Conservation (phyloP, 2,888 invertebrate genomes). For the Drosophila demipolita region DNA sequence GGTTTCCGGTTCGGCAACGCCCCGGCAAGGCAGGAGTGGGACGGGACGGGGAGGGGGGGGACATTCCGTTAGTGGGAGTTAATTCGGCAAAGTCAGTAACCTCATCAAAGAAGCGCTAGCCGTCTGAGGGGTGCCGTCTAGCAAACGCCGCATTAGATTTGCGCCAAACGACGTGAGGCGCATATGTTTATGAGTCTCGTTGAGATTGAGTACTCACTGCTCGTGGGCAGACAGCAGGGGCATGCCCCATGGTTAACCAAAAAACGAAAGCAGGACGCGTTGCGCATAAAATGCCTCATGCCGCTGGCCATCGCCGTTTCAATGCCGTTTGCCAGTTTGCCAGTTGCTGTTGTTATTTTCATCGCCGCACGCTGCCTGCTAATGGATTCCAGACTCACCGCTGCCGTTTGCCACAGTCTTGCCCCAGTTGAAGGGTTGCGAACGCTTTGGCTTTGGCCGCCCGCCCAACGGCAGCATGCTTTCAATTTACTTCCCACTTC, state of each 20-base stretch:
- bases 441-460: constrained; percentile 44
- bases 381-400: constrained; percentile 72
- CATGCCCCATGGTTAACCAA: constrained; percentile 83
- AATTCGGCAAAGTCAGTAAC: constrained; percentile 81
- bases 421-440: constrained; percentile 71
- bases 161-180: constrained; percentile 84
- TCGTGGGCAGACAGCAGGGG: constrained; percentile 49
- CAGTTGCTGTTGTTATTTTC: constrained; percentile 16
- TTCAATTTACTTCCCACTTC: constrained; percentile 77
- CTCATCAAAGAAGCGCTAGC: constrained; percentile 78
- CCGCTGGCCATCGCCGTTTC: constrained; percentile 27
- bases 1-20: constrained; percentile 81
- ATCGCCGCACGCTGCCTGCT: constrained; percentile 71
- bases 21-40: constrained; percentile 32
- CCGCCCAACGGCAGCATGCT: constrained; percentile 68
- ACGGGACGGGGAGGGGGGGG: not conserved
- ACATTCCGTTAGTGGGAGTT: constrained; percentile 65
- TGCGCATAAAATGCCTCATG: constrained; percentile 80
- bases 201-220: constrained; percentile 71
- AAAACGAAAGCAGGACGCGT: constrained; percentile 78
- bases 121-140: constrained; percentile 70
- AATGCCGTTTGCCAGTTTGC: constrained; percentile 27
- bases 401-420: constrained; percentile 25
- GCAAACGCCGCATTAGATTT: constrained; percentile 82
- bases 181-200: constrained; percentile 83